Conservation (phyloP, 2,113 vertebrate species). For the Bambusicola thoracicus region DNA sequence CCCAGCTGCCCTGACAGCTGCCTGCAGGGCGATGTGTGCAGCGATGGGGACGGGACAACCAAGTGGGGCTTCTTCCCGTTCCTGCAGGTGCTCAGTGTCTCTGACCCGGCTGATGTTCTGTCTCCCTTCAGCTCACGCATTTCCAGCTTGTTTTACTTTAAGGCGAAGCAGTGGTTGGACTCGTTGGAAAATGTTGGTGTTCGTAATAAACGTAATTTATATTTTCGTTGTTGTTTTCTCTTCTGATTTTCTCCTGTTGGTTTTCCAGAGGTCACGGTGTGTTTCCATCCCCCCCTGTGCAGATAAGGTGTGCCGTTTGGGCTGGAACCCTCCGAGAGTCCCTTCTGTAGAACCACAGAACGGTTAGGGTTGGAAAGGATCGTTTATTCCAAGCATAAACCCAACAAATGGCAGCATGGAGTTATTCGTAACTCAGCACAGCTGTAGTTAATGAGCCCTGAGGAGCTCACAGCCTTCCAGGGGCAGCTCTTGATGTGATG, state of each 20-base stretch:
- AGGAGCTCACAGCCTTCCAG: not conserved
- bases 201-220: conserved; percentile 34
- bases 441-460: not conserved
- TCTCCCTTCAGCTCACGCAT: not conserved
- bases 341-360: not conserved
- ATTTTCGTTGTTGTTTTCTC: not conserved
- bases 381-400: no score
- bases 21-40: not conserved
- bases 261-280: not conserved
- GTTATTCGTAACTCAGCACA: not conserved
- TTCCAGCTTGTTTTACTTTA: not conserved
- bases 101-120: not conserved
- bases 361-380: no score
- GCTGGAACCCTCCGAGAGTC: not conserved
- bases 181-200: not conserved
- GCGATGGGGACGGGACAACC: not conserved
- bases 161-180: not conserved
- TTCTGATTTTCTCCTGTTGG: not conserved
- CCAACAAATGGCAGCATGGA: not conserved
- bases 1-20: not conserved
- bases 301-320: not conserved
- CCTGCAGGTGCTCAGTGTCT: not conserved
- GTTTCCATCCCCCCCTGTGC: not conserved
- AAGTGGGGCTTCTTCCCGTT: not conserved
- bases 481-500: rapidly evolving